Base-by-base conservation (phyloP, 1,140 invertebrate species). In the Chironomus striatipennis region DNA sequence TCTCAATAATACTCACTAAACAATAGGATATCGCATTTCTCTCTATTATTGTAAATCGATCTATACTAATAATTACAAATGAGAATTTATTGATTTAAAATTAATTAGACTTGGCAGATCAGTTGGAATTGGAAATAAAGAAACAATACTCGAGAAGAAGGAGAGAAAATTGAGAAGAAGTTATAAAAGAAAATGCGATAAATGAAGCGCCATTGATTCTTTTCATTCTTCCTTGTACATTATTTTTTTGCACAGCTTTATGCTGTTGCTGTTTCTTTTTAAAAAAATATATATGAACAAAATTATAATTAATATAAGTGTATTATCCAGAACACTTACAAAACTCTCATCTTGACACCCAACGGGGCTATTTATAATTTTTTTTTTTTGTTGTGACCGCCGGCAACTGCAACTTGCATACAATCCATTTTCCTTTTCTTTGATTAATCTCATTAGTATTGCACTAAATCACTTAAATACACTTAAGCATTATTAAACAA, bases 21-120 rank as follows among this genome's bases (percentile, higher is more conserved):
- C 47, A 57, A 57, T 57, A n/a, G 47, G 47, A 57, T 57, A 34
- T 34, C 24, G 5, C 24, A 34, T 34, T 34, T 34, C 24, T 34
- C 10, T 12, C 47, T 57, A 12, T 10, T 57, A 57, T 12, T 57
- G 9, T 57, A 57, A 1, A 57, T 57, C 47, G 47, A 10, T 10
- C 47, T 57, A 57, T 57, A 57, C 47, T 15, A 70, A 70, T 70
- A 70, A 70, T 70, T 70, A 70, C 65, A 70, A 70, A 70, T 70
- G 65, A 70, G 65, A 70, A 70, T 20, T 70, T 70, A 70, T 70
- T 70, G 65, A 70, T 70, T 70, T 70, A 20, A 70, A 70, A 70
- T 70, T 70, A 70, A 70, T 70, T 70, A 70, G 65, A 21, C 47
- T 7, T 57, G 9, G 10, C 9, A 57, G 24, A 34, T 47, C 15